Conservation (phyloP, 2,797 vertebrate species). For the Sylvia borin region DNA sequence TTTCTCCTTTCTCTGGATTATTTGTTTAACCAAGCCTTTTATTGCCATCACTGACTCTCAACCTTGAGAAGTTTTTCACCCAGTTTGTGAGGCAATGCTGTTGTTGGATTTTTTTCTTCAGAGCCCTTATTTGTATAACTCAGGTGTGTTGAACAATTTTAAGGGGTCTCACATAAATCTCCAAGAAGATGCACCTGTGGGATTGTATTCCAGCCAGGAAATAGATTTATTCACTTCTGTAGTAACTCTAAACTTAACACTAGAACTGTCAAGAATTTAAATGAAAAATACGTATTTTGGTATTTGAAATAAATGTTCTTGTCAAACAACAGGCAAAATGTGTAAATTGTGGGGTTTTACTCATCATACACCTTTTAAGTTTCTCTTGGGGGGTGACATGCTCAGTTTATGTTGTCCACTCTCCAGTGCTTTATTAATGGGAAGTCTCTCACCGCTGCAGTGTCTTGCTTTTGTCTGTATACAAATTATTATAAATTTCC, state of each 20-base stretch:
- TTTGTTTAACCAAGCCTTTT: background rate
- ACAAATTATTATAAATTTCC: background rate
- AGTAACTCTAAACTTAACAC: background rate
- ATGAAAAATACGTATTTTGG: background rate
- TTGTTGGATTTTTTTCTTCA: background rate
- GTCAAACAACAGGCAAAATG: background rate
- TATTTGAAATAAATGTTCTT: background rate
- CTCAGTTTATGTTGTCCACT: background rate
- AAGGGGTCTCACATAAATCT: background rate
- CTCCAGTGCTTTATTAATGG: background rate
- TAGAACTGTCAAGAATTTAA: background rate
- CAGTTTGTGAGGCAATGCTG: background rate
- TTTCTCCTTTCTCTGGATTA: background rate
- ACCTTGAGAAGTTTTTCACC: background rate
- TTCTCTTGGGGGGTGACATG: background rate
- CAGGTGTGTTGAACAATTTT: background rate
- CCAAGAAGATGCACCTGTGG: background rate
- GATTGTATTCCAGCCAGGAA: background rate
- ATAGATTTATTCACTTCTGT: background rate
- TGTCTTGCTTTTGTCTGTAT: background rate
- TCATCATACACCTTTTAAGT: fast-evolving
- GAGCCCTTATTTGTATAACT: background rate
- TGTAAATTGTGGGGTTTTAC: background rate
- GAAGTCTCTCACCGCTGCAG: background rate
- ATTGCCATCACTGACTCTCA: background rate